Evolutionary conservation across 2,113 vertebrate genomes (phyloP), one percentile per base, ranked within the genome.

Genomic region (Urocitellus parryii): DNA sequence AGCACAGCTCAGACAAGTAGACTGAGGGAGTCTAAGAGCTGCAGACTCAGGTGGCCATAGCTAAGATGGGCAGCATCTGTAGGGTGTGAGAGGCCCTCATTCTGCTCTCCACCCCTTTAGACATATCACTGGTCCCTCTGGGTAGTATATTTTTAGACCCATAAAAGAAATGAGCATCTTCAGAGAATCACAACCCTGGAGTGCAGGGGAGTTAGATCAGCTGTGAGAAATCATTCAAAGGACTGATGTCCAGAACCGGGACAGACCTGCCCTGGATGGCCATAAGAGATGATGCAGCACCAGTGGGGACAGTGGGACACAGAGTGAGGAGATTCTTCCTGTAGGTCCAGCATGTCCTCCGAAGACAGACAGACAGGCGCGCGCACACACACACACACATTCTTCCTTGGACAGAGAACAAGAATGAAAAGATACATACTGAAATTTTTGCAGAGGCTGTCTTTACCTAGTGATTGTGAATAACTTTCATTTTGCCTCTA

Each of bases 131-230:
- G 29, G 13, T 22, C 67, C 1, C 34, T 86, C 45, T 77, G 32
- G 25, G 37, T 22, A 61, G 32, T 58, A 61, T 1, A 2, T 39
- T 80, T 94, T 85, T 68, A 94, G 91, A 48, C 34, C 42, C 29
- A 73, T 1, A 45, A 85, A 77, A 92, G 27, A 92, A 94, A 85
- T 48, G 42, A 14, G 24, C 22, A 82, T 91, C 95, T 97, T 89
- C 78, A 85, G 77, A 70, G 65, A 88, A 58, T 22, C 8, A 14
- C 5, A 76, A 61, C n/a, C 24, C 67, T 70, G 14, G 74, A 77
- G 29, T 73, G 24, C 2, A 18, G 89, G 14, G 18, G 7, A 72
- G 53, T 72, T 42, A 68, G 89, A 78, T 88, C 39, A 68, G 67
- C 67, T 20, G 11, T 68, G 63, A 93, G 39, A 94, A 96, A 77